These are phyloP conservation scores for Campoletis raptor DNA, from an alignment of 2,888 invertebrate species.

Conservation along the genomic window DNA sequence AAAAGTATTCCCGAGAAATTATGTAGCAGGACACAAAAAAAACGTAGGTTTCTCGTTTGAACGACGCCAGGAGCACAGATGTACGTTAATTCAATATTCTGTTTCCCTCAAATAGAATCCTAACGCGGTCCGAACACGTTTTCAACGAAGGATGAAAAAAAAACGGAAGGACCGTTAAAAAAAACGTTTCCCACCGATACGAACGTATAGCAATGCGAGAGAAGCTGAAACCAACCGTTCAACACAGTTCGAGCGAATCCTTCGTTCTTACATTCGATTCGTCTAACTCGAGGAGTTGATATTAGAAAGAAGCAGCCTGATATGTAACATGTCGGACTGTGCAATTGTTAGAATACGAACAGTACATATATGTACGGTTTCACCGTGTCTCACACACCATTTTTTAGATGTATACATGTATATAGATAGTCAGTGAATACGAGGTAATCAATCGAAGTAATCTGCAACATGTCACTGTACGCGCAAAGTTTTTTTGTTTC, in stretches of 20 bases:
- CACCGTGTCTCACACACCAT: not conserved
- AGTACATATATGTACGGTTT: not conserved
- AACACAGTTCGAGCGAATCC: constrained; percentile 49
- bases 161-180: not conserved
- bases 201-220: not conserved
- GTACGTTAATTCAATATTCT: constrained; percentile 1
- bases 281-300: constrained; percentile 24
- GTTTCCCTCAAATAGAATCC: not conserved
- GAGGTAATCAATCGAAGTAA: not conserved
- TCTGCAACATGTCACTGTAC: not conserved
- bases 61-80: not conserved
- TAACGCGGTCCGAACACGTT: constrained; percentile 11
- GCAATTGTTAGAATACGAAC: not conserved
- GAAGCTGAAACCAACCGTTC: constrained; percentile 55
- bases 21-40: not conserved
- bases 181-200: not conserved
- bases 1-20: not conserved
- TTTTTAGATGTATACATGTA: not conserved
- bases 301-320: constrained; percentile 22
- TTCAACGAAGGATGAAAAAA: not conserved
- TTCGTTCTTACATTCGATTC: constrained; percentile 10
- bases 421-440: not conserved
- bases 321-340: not conserved
- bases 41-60: not conserved
- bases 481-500: constrained; percentile 16